phyloP scores from a whole-genome alignment of 2,888 invertebrate genomes.

The Thera britannica region DNA sequence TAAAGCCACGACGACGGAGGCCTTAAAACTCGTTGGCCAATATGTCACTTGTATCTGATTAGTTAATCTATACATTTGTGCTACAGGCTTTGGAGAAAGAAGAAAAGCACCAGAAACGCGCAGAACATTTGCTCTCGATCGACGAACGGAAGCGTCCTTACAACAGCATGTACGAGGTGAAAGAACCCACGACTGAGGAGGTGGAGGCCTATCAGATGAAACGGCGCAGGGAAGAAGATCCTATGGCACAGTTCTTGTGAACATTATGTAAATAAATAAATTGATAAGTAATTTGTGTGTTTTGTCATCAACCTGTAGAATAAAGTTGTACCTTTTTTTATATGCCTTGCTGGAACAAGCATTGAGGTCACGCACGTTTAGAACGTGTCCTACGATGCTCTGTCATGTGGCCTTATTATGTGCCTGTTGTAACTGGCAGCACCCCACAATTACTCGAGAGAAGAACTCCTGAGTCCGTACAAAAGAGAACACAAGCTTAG shows the following conservation, averaged over 20 bases:
- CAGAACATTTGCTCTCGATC: conserved; percentile 86
- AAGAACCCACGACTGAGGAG: conserved; percentile 95
- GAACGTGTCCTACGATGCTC: too few species aligned
- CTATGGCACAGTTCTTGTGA: conserved; percentile 92
- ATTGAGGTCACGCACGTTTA: too few species aligned
- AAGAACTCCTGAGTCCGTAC: too few species aligned
- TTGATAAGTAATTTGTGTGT: conserved; percentile 1
- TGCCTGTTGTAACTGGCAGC: too few species aligned
- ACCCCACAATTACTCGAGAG: too few species aligned
- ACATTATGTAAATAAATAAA: conserved; percentile 29
- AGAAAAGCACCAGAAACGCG: conserved; percentile 85
- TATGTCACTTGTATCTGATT: too few species aligned
- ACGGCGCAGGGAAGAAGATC: conserved; percentile 93
- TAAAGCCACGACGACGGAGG: too few species aligned
- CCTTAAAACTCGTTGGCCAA: too few species aligned
- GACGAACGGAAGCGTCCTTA: conserved; percentile 97
- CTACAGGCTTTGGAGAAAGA: conserved; percentile 87
- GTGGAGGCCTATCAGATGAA: conserved; percentile 97
- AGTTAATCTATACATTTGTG: not conserved
- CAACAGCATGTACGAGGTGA: conserved; percentile 94
- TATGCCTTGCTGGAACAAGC: too few species aligned
- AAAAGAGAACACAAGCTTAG: too few species aligned
- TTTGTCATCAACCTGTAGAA: not conserved
- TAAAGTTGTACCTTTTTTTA: too few species aligned
- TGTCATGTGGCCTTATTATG: too few species aligned